A percentile compares a stretch with the other conserved stretches of the same genome.
phyloP scores from a whole-genome alignment of 2,113 vertebrate species.

The Sisor rabdophorus region DNA sequence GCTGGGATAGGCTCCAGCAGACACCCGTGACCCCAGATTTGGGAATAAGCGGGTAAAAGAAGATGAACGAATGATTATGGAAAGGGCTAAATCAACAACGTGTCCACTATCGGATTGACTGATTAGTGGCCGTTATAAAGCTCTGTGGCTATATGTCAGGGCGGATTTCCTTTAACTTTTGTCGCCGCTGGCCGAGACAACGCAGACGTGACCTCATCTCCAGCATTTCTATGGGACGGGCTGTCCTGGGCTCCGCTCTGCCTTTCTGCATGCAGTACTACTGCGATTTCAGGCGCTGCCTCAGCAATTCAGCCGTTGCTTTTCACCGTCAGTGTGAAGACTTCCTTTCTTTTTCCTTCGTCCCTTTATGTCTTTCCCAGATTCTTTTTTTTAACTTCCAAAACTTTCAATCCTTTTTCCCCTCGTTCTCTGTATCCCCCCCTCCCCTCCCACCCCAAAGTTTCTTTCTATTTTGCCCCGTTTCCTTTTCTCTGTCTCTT shows the following conservation, averaged over 20 bases:
- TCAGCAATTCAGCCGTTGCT: constrained; percentile 25
- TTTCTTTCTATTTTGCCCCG: constrained; percentile 32
- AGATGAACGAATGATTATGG: no score
- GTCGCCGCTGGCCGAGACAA: not conserved
- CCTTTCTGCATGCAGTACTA: constrained; percentile 1
- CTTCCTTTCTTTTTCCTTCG: constrained; percentile 38
- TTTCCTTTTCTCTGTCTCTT: constrained; percentile 26
- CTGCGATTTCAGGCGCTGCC: constrained; percentile 8
- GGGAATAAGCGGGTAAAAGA: no score
- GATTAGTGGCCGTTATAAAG: not conserved
- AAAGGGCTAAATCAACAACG: not conserved
- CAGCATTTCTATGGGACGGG: constrained; percentile 21
- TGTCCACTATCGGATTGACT: no score
- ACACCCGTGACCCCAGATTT: no score
- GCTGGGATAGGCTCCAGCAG: no score
- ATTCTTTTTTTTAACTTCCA: constrained; percentile 25
- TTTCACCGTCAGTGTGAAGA: constrained; percentile 36
- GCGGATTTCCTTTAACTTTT: constrained; percentile 15
- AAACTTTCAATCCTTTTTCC: constrained; percentile 38
- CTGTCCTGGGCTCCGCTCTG: not conserved
- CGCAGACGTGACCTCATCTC: constrained; percentile 28
- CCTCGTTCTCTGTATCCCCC: constrained; percentile 27
- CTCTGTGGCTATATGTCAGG: not conserved
- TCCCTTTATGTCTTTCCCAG: constrained; percentile 26
- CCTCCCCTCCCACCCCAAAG: not conserved